A percentile compares a stretch with the other conserved stretches of the same genome.
These are phyloP conservation scores for Battus philenor DNA, from an alignment of 1,140 invertebrate genomes.

Conservation along the genomic window DNA sequence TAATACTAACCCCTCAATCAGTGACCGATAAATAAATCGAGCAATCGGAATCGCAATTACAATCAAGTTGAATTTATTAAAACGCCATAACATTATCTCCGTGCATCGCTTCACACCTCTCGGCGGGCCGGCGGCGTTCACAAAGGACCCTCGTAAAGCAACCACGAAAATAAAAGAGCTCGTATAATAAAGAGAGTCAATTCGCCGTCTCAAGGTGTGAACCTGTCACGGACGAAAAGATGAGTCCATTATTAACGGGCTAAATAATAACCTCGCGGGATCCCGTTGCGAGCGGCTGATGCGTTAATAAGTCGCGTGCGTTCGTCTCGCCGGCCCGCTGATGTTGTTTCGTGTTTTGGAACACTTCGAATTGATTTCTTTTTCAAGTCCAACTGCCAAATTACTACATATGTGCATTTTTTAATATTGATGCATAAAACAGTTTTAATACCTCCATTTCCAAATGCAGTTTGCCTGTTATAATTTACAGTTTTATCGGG, in stretches of 20 bases:
- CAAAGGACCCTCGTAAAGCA: constrained; percentile 54
- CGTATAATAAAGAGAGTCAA: constrained; percentile 58
- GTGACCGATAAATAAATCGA: no score
- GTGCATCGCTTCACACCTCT: constrained; percentile 22
- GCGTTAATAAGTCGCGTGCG: constrained; percentile 35
- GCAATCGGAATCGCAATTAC: constrained; percentile 40
- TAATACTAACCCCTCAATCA: no score
- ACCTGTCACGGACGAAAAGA: constrained; percentile 65
- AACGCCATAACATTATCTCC: constrained; percentile 41
- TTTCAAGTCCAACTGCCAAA: no score
- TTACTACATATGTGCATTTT: no score
- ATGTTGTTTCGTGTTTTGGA: neutral
- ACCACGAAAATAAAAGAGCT: constrained; percentile 43
- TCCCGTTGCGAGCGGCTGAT: constrained; percentile 32
- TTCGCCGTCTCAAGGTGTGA: constrained; percentile 62
- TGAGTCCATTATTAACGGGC: constrained; percentile 64
- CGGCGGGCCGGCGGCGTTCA: constrained; percentile 25
- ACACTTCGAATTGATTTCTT: no score
- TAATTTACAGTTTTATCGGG: no score
- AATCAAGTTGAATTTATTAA: constrained; percentile 51
- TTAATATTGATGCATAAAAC: no score
- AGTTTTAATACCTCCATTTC: no score
- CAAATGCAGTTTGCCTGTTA: no score
- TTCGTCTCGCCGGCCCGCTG: constrained; percentile 16
- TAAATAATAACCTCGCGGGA: constrained; percentile 41